Base-by-base conservation (phyloP, 2,888 invertebrate genomes). In the Pyrocoelia pectoralis region DNA sequence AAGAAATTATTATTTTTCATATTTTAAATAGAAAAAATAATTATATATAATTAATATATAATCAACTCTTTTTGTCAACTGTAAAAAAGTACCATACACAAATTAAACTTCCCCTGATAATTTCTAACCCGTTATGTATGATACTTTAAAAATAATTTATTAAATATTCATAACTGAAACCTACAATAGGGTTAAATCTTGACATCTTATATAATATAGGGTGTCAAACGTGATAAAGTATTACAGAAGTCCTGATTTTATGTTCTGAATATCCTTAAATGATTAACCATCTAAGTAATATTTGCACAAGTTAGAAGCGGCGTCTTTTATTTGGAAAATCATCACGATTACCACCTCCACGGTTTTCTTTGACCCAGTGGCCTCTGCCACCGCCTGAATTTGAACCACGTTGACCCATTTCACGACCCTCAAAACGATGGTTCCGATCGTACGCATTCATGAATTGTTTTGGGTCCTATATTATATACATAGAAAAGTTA, bases 301-400 rank as follows among this genome's bases (percentile, higher is more conserved):
- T 33, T 33, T 33, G 10, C 9, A n/a, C 18, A 54, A 50, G 53
- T 69, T 74, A 74, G 64, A 72, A 75, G 40, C 75, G 73, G 18
- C 74, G 71, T 41, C 75, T 68, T 66, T 74, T 74, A 67, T 69
- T 71, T 41, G 72, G 73, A 61, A 68, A 74, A 67, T 74, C 73
- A 10, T 66, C 66, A 48, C 63, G 63, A 49, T 24, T 24, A 24
- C 56, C 61, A 55, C 72, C 71, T 33, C 67, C 66, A 43, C 73
- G 67, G 61, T 67, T 68, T 63, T 73, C 72, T 63, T 73, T 72
- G 57, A 71, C 73, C 74, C 74, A 74, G 55, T 68, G 68, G 14
- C 67, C 68, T 48, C 71, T 58, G 59, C 69, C 70, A 41, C 68
- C 69, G 52, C 71, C 70, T 53, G 56, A 40, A 24, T 65, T 54